Evolutionary conservation across 2,797 vertebrate genomes (phyloP).

Genomic region (Fringilla coelebs): DNA sequence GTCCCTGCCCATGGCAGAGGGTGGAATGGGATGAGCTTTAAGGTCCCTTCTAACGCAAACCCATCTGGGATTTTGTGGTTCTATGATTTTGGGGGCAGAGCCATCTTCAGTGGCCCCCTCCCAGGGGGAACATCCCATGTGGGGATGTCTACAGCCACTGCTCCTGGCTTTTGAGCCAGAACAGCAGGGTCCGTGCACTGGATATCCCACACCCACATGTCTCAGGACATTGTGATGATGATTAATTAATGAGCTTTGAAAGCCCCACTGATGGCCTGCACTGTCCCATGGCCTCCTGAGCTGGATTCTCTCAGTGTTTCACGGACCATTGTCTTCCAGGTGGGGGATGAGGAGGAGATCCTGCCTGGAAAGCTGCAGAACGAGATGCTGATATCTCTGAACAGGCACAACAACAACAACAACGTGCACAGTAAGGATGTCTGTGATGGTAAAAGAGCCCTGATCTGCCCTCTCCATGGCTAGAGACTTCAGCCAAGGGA

Average conservation of each 20-base stretch:
- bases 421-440: constrained; percentile 69
- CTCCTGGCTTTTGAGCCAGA: not conserved
- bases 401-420: constrained; percentile 54
- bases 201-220: not conserved
- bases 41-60: not conserved
- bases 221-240: not conserved
- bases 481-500: not conserved
- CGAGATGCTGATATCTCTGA: constrained; percentile 82
- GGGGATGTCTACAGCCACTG: not conserved
- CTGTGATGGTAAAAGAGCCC: not conserved
- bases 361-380: constrained; percentile 86
- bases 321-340: constrained; percentile 65
- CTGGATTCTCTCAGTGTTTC: not conserved
- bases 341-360: constrained; percentile 87
- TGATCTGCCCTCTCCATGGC: not conserved
- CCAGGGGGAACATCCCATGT: not conserved
- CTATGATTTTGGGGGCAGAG: not conserved
- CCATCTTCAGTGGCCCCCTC: not conserved
- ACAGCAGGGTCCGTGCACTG: not conserved
- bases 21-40: not conserved
- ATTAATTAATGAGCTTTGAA: not conserved
- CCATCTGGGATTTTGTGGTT: not conserved
- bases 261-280: not conserved
- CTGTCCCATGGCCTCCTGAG: accelerated
- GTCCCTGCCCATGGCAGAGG: not conserved